Base-by-base conservation (phyloP, 1,140 invertebrate species). In the Drosophila baimaii region DNA sequence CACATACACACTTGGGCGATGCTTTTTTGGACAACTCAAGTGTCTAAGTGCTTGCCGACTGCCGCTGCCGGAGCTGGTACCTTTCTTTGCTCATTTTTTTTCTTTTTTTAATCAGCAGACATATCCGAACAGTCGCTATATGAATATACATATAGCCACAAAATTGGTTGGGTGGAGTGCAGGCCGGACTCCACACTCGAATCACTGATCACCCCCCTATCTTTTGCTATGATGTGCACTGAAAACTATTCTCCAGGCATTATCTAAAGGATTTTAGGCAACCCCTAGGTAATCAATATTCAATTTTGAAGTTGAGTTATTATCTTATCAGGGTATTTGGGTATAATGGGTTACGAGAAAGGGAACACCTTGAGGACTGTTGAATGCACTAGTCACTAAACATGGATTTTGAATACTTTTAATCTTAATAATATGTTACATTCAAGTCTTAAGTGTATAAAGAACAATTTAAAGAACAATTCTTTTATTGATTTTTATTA, bases 21-120 rank as follows among this genome's bases (percentile, higher is more conserved):
- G 35, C 51, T 44, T 55, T 57, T 79, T 88, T 88, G 76, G 83
- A 80, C 76, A 88, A 88, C 79, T 88, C 83, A 88, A 88, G 83
- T 88, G 82, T 85, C 82, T 85, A 85, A 85, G 82, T 85, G 82
- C 82, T 81, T 59, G 62, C 73, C 82, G 55, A 33, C 58, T 52
- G 76, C 55, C 58, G 55, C 33, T 52, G 43, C 29, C 31, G 52
- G 15, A 31, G 41, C 10, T 43, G 27, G 47, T 57, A 23, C 46
- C 33, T 33, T 62, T 61, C 69, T 39, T 39, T 41, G 68, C 43
- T 52, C 25, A 21, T 43, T 23, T 43, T 44, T 29, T 47, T 33
- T 47, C 23, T 49, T 37, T 31, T 23, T 54, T 52, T 66, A 59
- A 70, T 83, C 75, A 39, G 65, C 61, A 75, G 54, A 54, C 39